phyloP scores from a whole-genome alignment of 2,797 vertebrate species.

The Chloroceryle amazona region DNA sequence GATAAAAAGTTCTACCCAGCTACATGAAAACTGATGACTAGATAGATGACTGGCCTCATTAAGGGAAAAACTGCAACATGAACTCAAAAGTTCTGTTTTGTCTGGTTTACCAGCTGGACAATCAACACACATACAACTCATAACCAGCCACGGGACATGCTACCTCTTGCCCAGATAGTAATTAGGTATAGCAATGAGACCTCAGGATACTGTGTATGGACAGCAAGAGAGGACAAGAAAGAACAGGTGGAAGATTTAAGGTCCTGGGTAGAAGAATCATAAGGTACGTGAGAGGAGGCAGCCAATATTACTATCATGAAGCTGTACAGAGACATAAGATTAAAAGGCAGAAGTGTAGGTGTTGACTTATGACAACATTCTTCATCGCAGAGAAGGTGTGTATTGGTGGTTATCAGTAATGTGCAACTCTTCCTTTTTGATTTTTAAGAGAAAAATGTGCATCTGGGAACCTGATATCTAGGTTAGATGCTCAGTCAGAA shows the following conservation, averaged over 20 bases:
- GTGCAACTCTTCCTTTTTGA: background rate
- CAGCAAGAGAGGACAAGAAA: constrained; percentile 62
- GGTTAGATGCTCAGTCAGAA: background rate
- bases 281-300: background rate
- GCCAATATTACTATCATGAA: background rate
- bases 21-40: constrained; percentile 70
- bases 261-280: constrained; percentile 15
- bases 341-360: constrained; percentile 13
- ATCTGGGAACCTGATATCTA: background rate
- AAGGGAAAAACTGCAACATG: constrained; percentile 59
- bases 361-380: background rate
- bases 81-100: constrained; percentile 70
- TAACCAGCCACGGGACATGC: constrained; percentile 49
- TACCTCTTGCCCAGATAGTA: constrained; percentile 47
- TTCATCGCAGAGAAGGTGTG: constrained; percentile 11
- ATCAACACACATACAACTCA: constrained; percentile 32
- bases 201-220: constrained; percentile 18
- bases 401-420: background rate
- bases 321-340: background rate
- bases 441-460: background rate
- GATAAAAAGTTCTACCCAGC: constrained; percentile 32
- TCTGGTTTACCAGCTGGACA: constrained; percentile 63
- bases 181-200: constrained; percentile 37
- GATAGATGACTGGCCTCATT: constrained; percentile 54
- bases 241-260: constrained; percentile 24